Evolutionary conservation across 2,797 vertebrate species (phyloP), one percentile per base, ranked within the genome.

Genomic region (Eutrigla gurnardus): DNA sequence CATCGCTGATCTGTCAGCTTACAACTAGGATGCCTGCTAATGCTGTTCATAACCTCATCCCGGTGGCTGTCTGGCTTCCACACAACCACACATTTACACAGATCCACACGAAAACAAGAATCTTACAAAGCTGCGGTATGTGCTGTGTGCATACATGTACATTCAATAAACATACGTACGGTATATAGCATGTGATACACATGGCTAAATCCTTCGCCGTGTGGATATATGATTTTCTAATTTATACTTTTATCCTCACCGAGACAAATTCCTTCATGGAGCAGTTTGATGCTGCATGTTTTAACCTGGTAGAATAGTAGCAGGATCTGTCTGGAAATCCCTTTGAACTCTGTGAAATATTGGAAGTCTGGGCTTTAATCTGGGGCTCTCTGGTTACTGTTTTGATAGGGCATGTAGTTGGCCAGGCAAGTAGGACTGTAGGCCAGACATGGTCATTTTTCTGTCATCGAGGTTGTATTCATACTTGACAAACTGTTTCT

Each of bases 301-400:
- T 89, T 73, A 74, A 71, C 60, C 67, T 61, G 57, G 73, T 59
- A 32, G 71, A 82, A 73, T n/a, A 76, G 47, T 71, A 78, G 75
- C 67, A 25, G 52, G 69, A 86, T 85, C 75, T 78, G 69, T 17
- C 49, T 67, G 70, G 64, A 84, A 87, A 76, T 86, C 73, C 61
- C 61, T 88, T 88, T 89, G 83, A 89, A 85, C 57, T 82, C 46
- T 82, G 68, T 85, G 64, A 81, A 86, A 83, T 85, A 89, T 83
- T 89, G 81, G 36, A 85, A 49, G 68, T 85, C 75, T 78, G 53
- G 54, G 67, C 73, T 86, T 78, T 72, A 88, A 89, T 89, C 83
- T 75, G 70, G 25, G 8, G 42, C 70, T 84, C 78, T 79, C 78
- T 64, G 45, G 75, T 86, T 88, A 76, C 84, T 84, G 81, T 88